Evolutionary conservation across 2,797 vertebrate species (phyloP), one percentile per base, ranked within the genome.

Genomic region (Alectoris magna): DNA sequence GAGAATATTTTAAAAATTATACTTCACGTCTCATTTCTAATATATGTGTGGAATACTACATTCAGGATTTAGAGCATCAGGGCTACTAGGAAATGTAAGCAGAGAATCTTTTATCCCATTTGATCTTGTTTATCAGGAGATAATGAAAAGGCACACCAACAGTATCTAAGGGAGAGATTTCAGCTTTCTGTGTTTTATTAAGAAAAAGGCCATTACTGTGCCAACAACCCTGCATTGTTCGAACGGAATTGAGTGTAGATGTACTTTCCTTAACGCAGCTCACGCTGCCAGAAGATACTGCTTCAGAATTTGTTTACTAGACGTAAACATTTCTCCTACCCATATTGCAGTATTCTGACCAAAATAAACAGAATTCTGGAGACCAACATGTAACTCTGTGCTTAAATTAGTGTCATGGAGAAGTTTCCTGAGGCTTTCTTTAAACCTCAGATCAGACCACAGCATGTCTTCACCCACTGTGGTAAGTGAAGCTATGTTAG

Each of bases 401-500:
- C 94, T 85, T 93, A 80, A 95, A 75, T 93, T 92, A n/a, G 70
- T 94, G 55, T 87, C 81, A 9, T 85, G 84, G 79, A 89, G 88
- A 94, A 89, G n/a, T 82, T 89, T 95, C 41, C 73, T 85, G 91
- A 94, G 95, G 94, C 74, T 94, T 96, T 79, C 83, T 84, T 87
- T 82, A 95, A 93, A 93, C 93, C 93, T 96, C 94, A 93, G 31
- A 89, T 93, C 88, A 95, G 90, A 95, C 96, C 96, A 77, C 94
- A 94, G 75, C 66, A 24, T 94, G 92, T 93, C 93, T 95, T 96
- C 88, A 84, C 66, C 76, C 87, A 70, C 83, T 95, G 92, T 95
- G 93, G 94, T 87, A 63, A 95, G 73, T 72, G 75, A 91, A 94
- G 93, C 78, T 91, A 73, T 80, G 69, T 84, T 69, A 87, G 64